Evolutionary conservation across 1,140 invertebrate species (phyloP).

Genomic region (Bombus confusus): DNA sequence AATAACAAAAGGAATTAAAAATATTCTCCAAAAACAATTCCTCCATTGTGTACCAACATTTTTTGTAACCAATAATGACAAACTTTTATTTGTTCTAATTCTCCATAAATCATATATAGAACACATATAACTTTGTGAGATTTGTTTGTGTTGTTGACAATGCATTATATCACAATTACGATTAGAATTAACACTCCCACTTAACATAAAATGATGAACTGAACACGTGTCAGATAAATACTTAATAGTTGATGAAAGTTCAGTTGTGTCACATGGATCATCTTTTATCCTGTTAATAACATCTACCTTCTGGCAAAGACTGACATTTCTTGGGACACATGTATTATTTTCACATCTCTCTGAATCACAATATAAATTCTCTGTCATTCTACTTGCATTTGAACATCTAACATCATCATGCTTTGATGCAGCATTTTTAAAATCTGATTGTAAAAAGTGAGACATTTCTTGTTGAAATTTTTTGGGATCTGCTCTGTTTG

Average conservation of each 20-base stretch:
- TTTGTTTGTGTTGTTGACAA: slow-evolving; percentile 30
- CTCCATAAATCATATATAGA: slow-evolving; percentile 30
- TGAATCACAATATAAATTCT: slow-evolving; percentile 6
- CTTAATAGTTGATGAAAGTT: slow-evolving; percentile 4
- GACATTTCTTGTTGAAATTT: slow-evolving; percentile 61
- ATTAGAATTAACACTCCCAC: slow-evolving; percentile 32
- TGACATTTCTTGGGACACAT: not conserved
- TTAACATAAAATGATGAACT: slow-evolving; percentile 17
- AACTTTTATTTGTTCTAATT: slow-evolving; percentile 23
- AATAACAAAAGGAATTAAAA: slow-evolving; percentile 60
- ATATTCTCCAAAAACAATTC: slow-evolving; percentile 56
- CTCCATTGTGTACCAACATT: slow-evolving; percentile 37
- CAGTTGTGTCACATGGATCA: slow-evolving; percentile 13
- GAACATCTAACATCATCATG: slow-evolving; percentile 21
- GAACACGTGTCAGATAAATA: slow-evolving; percentile 17
- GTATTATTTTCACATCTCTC: slow-evolving; percentile 16
- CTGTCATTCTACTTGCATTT: slow-evolving; percentile 35
- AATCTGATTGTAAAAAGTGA: slow-evolving; percentile 12
- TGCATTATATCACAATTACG: slow-evolving; percentile 48
- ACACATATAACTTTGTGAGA: slow-evolving; percentile 29
- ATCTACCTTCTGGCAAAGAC: not conserved
- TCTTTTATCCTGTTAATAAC: slow-evolving; percentile 26
- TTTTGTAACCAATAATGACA: slow-evolving; percentile 18
- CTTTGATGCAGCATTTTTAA: slow-evolving; percentile 7
- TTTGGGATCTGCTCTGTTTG: slow-evolving; percentile 51